Base-by-base conservation (phyloP, 2,888 invertebrate species). In the Sarcophaga rosellei region DNA sequence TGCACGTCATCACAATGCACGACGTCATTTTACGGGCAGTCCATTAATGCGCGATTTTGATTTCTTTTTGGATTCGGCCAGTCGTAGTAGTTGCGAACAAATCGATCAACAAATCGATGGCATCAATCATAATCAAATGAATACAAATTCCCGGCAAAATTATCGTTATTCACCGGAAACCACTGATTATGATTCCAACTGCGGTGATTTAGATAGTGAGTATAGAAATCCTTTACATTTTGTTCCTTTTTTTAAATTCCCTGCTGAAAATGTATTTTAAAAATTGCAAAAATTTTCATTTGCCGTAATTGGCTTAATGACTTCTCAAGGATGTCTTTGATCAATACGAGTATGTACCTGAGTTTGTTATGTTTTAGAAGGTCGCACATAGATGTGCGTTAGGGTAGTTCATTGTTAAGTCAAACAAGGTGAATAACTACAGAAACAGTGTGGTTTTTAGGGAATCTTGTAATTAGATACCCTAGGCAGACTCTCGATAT, bases 81-180 rank as follows among this genome's bases (percentile, higher is more conserved):
- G 93, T 86, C 92, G 93, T 65, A 93, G 93, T 88, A 93, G 93
- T 86, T 92, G 92, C 20, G 93, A 93, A 68, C 91, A 91, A 47
- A 91, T 92, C 10, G 93, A 92, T 81, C 92, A 92, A 63, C 93
- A 93, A 88, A 86, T 86, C 62, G 93, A 93, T 87, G 92, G 92
- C 72, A 89, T 92, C 84, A 92, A 93, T 90, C 93, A 92, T 87
- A 93, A 92, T 89, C 92, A 92, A 73, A 87, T 96, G 84, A 89
- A 89, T 0, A 89, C 88, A 1, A 75, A 70, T 70, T 84, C 84
- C 8, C 88, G 90, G 4, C 90, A 90, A 85, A 97, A 97, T 92
- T 98, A 98, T 93, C 97, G 97, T 35, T 95, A 98, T 85, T 98
- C 98, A 62, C 98, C 98, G 2, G 98, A 98, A 94, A 97, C 97